Percentiles rank a stretch among this genome's conserved stretches.
These are phyloP conservation scores for Orthochromis indermauri DNA, from an alignment of 2,113 vertebrate genomes.

Conservation along the genomic window DNA sequence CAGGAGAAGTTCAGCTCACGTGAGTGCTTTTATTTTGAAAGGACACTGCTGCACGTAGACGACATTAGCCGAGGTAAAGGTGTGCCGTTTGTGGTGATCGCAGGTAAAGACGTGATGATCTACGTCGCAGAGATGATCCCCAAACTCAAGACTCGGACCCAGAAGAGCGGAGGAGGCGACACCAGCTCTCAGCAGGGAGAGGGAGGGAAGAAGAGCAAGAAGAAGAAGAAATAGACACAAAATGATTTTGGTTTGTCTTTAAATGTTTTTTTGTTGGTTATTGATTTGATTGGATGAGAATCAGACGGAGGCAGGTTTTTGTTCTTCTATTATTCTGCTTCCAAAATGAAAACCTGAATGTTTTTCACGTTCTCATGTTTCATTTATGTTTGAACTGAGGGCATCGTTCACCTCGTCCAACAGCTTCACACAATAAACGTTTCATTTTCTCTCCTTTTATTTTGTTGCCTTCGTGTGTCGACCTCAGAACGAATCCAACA, in stretches of 20 bases:
- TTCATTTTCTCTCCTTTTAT: not conserved
- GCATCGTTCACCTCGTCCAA: not conserved
- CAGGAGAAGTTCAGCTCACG: slow-evolving; percentile 85
- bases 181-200: slow-evolving; percentile 84
- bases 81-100: not conserved
- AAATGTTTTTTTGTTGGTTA: not conserved
- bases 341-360: not conserved
- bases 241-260: not conserved
- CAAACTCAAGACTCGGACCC: slow-evolving; percentile 91
- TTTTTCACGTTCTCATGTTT: not conserved
- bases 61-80: not conserved
- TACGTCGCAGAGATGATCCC: slow-evolving; percentile 95
- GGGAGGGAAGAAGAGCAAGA: slow-evolving; percentile 94
- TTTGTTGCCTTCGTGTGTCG: not conserved
- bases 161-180: slow-evolving; percentile 85
- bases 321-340: not conserved
- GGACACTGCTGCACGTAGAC: not conserved
- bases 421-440: not conserved
- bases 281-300: not conserved
- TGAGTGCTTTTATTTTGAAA: slow-evolving; percentile 56
- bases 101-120: slow-evolving; percentile 91
- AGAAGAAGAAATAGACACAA: slow-evolving; percentile 85
- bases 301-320: accelerated
- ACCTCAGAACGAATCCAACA: not conserved
- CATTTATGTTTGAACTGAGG: not conserved